phyloP scores from a whole-genome alignment of 2,888 invertebrate species.

The Platycheirus albimanus region DNA sequence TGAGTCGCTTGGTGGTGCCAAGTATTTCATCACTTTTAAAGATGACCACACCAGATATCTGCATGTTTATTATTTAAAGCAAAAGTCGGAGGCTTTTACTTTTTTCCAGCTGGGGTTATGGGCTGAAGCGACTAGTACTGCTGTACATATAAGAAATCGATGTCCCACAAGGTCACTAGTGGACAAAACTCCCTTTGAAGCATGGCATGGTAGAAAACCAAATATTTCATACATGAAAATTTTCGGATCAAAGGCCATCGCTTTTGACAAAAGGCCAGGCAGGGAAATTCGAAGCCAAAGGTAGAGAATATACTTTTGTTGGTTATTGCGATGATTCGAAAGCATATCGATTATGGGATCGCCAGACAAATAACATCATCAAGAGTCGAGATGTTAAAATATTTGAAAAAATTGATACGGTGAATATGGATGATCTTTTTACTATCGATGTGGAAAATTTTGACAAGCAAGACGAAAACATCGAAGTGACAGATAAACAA shows the following conservation, averaged over 20 bases:
- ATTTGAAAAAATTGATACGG: constrained; percentile 17
- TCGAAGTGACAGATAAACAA: not conserved
- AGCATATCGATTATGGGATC: constrained; percentile 31
- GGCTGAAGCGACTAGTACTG: constrained; percentile 76
- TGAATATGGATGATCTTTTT: not conserved
- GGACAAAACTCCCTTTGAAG: not conserved
- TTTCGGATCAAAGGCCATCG: constrained; percentile 37
- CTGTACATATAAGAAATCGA: constrained; percentile 42
- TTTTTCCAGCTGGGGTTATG: constrained; percentile 75
- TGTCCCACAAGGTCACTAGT: constrained; percentile 23
- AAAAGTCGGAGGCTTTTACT: no score
- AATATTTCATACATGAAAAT: no score
- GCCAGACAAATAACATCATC: constrained; percentile 14
- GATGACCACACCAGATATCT: no score
- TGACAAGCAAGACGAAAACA: not conserved
- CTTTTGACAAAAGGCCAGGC: constrained; percentile 16
- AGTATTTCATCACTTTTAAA: not conserved
- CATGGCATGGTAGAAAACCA: no score
- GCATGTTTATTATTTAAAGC: constrained; percentile 46
- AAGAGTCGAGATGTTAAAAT: constrained; percentile 37
- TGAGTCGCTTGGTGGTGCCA: constrained; percentile 15
- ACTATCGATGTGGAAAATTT: not conserved
- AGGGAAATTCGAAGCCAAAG: constrained; percentile 43
- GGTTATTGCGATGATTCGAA: constrained; percentile 40
- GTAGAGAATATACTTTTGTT: constrained; percentile 30